Base-by-base conservation (phyloP, 2,797 vertebrate genomes). In the Lycodopsis pacificus region DNA sequence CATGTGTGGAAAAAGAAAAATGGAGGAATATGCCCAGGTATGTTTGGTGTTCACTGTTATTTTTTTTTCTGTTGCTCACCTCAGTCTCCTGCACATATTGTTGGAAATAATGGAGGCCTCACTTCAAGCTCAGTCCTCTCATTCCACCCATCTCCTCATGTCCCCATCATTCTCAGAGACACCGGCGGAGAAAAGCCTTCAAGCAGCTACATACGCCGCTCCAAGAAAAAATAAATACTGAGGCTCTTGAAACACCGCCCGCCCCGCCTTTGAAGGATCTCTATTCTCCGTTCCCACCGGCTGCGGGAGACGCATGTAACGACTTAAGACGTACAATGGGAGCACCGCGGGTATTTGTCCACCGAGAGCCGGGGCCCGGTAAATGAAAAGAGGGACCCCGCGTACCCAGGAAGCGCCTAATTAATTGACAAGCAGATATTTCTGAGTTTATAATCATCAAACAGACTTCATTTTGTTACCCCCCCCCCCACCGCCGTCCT, bases 391-490 rank as follows among this genome's bases (percentile, higher is more conserved):
- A 73, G 71, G 64, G 78, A 68, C 77, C 77, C 59, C 86, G 25
- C 71, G 59, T 69, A 76, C 92, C 77, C 92, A 91, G 86, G 88
- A 90, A 90, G 91, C 27, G 58, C 82, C 92, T 94, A 95, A 96
- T 96, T 96, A 96, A 95, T 91, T 86, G 80, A 86, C 89, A 91
- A 94, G 93, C 83, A 93, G 85, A 93, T 91, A 91, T 93, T 96
- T 91, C 90, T 73, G 90, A 89, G 92, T 94, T 93, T 89, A 91
- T 90, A 93, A 96, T 93, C 90, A 94, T 95, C 93, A 95, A 95
- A 96, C 54, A 76, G 91, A 94, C 89, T 95, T 93, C 68, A 87
- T 93, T 94, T 91, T 82, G 85, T 90, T 89, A 2, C 25, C 25
- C 90, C 25, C 25, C 25, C 90, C 91, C 94, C 83, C 88, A 93